phyloP scores from a whole-genome alignment of 2,113 vertebrate genomes.

The Trochalopteron elliotii region DNA sequence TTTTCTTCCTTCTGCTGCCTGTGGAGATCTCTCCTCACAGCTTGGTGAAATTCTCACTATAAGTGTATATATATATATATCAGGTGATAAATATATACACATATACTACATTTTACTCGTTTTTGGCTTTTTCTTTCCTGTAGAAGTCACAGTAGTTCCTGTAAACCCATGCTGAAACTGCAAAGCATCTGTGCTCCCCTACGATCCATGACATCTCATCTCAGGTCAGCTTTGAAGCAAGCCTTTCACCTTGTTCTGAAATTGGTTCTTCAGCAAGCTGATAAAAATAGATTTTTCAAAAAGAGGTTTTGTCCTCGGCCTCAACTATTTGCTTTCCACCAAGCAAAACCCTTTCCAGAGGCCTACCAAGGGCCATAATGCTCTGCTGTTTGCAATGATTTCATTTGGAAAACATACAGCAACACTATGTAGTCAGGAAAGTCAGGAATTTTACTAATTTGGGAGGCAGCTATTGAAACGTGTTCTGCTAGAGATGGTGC shows the following conservation, averaged over 20 bases:
- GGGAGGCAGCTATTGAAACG: background rate
- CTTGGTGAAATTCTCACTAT: background rate
- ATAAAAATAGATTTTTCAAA: background rate
- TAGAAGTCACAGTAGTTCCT: background rate
- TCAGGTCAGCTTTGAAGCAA: background rate
- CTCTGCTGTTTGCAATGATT: background rate
- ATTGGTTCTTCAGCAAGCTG: background rate
- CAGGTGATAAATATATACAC: background rate
- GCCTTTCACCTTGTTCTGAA: background rate
- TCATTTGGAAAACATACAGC: background rate
- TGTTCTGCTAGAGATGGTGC: background rate
- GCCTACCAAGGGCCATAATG: background rate
- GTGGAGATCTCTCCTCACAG: background rate
- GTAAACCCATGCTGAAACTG: background rate
- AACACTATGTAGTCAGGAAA: rapidly evolving
- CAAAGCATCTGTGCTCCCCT: background rate
- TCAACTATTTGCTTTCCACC: background rate
- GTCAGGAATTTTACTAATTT: background rate
- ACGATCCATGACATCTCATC: background rate
- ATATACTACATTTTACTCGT: background rate
- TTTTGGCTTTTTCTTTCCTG: background rate
- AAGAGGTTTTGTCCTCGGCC: background rate
- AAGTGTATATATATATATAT: background rate
- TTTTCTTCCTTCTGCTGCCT: background rate
- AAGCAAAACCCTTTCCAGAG: background rate